Evolutionary conservation across 2,888 invertebrate genomes (phyloP), one percentile per base, ranked within the genome.

Genomic region (Pocota personata): DNA sequence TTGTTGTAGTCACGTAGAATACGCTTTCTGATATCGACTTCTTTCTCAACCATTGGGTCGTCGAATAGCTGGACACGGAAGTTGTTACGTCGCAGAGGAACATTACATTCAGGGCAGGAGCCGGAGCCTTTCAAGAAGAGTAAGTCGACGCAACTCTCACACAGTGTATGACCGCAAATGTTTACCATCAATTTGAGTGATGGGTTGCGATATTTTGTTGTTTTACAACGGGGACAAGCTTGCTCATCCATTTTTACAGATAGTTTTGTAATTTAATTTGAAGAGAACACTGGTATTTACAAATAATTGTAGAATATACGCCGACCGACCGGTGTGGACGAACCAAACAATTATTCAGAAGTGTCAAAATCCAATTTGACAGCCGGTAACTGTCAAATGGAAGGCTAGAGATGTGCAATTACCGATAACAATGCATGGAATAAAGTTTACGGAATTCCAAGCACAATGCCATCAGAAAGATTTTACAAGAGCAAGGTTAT

Each of bases 151-250:
- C 99, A 99, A 91, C 96, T 98, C 93, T 99, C 98, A 93, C 99
- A 99, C 89, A 99, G 93, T 43, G 98, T 97, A 93, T 99, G 99
- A 32, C 99, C 99, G 93, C 99, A 99, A 73, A 98, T 96, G 92
- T 99, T 99, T 86, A 99, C 99, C 97, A 99, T 96, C 94, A 99
- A 95, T 92, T 98, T 98, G 72, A 99, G 93, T 0, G 97, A 97
- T 37, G 99, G 99, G 93, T 99, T 99, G 92, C 98, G 95, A 92
- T 98, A 99, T 93, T 99, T 99, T 58, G 96, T 98, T 43, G 98
- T 98, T 94, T 98, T 98, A 93, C 99, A 99, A 92, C 98, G 95
- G 86, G 98, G 98, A 93, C 99, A 93, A 10, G 92, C 92, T 82
- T 91, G 92, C 43, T 92, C 92, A 60, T 92, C 92, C 92, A 92